Percentiles rank a stretch among this genome's conserved stretches.
phyloP scores from a whole-genome alignment of 2,797 vertebrate genomes.

The Amniataba percoides region DNA sequence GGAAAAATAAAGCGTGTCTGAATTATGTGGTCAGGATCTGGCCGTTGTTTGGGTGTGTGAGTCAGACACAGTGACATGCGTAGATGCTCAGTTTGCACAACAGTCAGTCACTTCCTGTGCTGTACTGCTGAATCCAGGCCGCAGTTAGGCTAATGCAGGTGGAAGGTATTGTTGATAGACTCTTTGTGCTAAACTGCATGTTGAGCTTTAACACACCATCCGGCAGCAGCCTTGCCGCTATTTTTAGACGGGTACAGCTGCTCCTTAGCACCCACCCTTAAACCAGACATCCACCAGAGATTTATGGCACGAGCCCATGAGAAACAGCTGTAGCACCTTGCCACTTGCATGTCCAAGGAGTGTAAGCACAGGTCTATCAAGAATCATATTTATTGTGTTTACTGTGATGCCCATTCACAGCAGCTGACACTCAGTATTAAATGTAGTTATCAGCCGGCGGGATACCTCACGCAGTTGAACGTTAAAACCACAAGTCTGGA shows the following conservation, averaged over 20 bases:
- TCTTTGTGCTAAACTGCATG: slow-evolving; percentile 75
- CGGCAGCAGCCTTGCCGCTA: slow-evolving; percentile 74
- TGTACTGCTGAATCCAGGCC: slow-evolving; percentile 76
- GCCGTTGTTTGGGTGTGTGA: slow-evolving; percentile 74
- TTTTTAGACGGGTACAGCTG: slow-evolving; percentile 84
- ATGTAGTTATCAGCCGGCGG: slow-evolving; percentile 56
- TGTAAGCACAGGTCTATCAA: slow-evolving; percentile 40
- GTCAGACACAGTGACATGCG: slow-evolving; percentile 65
- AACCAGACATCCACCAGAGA: slow-evolving; percentile 76
- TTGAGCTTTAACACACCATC: slow-evolving; percentile 70
- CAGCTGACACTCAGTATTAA: slow-evolving; percentile 51
- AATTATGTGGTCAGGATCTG: slow-evolving; percentile 67
- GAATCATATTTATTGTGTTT: slow-evolving; percentile 38
- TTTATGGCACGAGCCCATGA: slow-evolving; percentile 75
- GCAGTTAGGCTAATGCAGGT: slow-evolving; percentile 71
- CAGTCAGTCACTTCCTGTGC: slow-evolving; percentile 72
- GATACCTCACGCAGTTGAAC: slow-evolving; percentile 42
- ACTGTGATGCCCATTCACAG: slow-evolving; percentile 22
- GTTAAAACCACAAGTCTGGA: slow-evolving; percentile 61
- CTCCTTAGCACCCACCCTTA: slow-evolving; percentile 77
- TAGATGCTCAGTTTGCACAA: slow-evolving; percentile 71
- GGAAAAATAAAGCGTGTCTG: slow-evolving; percentile 77
- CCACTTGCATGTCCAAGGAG: slow-evolving; percentile 59
- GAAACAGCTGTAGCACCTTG: slow-evolving; percentile 79
- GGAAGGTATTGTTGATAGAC: slow-evolving; percentile 70